Evolutionary conservation across 2,888 invertebrate species (phyloP).

Genomic region (Corbicula japonica): DNA sequence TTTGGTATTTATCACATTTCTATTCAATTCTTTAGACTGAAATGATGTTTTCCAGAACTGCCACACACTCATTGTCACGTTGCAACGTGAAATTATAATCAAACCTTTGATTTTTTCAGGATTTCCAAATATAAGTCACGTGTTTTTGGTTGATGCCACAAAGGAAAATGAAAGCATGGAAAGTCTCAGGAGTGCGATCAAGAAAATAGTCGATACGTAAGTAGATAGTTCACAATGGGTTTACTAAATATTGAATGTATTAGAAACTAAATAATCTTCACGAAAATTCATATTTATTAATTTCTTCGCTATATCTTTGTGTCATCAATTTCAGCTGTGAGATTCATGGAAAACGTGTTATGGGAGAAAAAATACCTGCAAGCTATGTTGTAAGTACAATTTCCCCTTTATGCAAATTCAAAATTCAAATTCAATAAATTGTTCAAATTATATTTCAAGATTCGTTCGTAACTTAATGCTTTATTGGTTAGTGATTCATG

Average conservation of each 20-base stretch:
- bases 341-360: slow-evolving; percentile 74
- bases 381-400: slow-evolving; percentile 82
- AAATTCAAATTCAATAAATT: too few species aligned
- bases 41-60: too few species aligned
- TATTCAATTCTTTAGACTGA: too few species aligned
- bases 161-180: slow-evolving; percentile 78
- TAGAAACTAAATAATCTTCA: not conserved
- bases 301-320: not conserved
- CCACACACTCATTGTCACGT: too few species aligned
- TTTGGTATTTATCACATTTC: too few species aligned
- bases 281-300: not conserved
- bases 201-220: slow-evolving; percentile 78
- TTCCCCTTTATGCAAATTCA: not conserved
- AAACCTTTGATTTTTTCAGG: slow-evolving; percentile 65
- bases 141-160: slow-evolving; percentile 76
- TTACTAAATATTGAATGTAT: not conserved
- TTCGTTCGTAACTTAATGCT: too few species aligned
- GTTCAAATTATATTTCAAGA: too few species aligned
- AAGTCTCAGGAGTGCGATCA: slow-evolving; percentile 75
- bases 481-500: too few species aligned
- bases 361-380: slow-evolving; percentile 84
- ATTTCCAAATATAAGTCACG: slow-evolving; percentile 77
- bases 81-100: not conserved
- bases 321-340: slow-evolving; percentile 38
- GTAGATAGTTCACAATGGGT: slow-evolving; percentile 41